Evolutionary conservation across 2,888 invertebrate species (phyloP).

Genomic region (Gandaritis pyraliata): DNA sequence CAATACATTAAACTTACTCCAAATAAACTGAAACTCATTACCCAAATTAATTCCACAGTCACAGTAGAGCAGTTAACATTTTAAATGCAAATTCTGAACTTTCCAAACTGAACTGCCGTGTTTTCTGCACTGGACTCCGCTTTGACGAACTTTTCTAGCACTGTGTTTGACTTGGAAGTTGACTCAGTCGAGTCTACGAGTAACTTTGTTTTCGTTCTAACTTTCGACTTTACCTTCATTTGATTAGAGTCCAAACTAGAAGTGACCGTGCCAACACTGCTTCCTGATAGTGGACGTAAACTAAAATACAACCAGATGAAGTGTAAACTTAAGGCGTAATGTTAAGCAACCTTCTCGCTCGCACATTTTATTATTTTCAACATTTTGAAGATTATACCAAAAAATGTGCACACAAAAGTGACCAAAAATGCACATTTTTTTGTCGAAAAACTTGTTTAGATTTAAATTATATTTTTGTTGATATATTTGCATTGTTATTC

Average conservation of each 20-base stretch:
- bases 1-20: background rate
- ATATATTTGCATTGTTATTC: too few species aligned
- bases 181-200: constrained; percentile 11
- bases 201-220: constrained; percentile 21
- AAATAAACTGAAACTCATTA: background rate
- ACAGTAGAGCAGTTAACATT: constrained; percentile 8
- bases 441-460: too few species aligned
- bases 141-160: constrained; percentile 30
- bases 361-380: too few species aligned
- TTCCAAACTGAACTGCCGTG: constrained; percentile 1
- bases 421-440: too few species aligned
- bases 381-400: too few species aligned
- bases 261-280: constrained; percentile 1
- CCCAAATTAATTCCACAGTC: background rate
- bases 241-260: constrained; percentile 13
- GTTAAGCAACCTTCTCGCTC: too few species aligned
- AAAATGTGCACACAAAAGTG: too few species aligned
- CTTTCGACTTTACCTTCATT: constrained; percentile 16
- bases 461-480: too few species aligned
- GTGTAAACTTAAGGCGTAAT: too few species aligned
- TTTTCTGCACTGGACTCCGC: constrained; percentile 10
- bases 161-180: constrained; percentile 31
- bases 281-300: background rate
- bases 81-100: constrained; percentile 21
- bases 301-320: too few species aligned